Conservation (phyloP, 2,888 invertebrate genomes). For the Malacosoma neustria region DNA sequence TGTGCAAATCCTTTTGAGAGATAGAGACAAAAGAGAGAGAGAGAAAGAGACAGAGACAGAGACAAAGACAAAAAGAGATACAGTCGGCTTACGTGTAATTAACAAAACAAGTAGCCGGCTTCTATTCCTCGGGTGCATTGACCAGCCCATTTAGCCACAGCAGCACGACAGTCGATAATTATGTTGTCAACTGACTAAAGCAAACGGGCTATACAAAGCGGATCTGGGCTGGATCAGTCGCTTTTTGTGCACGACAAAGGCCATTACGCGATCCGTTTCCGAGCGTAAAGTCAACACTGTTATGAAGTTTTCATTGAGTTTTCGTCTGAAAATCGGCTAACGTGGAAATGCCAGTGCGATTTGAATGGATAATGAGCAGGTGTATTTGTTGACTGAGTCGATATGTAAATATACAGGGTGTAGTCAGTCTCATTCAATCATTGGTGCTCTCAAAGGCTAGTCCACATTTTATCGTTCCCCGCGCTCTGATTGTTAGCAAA, state of each 20-base stretch:
- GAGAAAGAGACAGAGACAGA: too few relatives aligned
- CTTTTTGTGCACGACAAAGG: slow-evolving; percentile 67
- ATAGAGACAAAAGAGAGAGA: too few relatives aligned
- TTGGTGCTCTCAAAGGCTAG: slow-evolving; percentile 48
- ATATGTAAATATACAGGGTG: slow-evolving; percentile 61
- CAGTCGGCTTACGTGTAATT: not conserved
- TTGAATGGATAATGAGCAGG: slow-evolving; percentile 66
- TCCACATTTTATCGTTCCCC: slow-evolving; percentile 39
- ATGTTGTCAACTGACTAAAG: slow-evolving; percentile 64
- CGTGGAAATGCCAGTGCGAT: slow-evolving; percentile 57
- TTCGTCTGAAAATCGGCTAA: slow-evolving; percentile 56
- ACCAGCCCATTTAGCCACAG: slow-evolving; percentile 43
- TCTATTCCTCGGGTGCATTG: slow-evolving; percentile 45
- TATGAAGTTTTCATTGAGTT: slow-evolving; percentile 66
- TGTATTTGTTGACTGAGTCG: slow-evolving; percentile 63
- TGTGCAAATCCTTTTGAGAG: too few relatives aligned
- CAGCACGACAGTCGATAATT: slow-evolving; percentile 53
- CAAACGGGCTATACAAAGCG: slow-evolving; percentile 60
- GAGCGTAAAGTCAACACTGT: slow-evolving; percentile 63
- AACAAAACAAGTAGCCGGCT: slow-evolving; percentile 7
- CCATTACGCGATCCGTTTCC: slow-evolving; percentile 65
- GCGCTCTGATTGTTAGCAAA: slow-evolving; percentile 40
- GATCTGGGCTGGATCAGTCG: slow-evolving; percentile 61
- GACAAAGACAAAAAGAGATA: too few relatives aligned
- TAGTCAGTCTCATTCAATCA: slow-evolving; percentile 39